Evolutionary conservation across 2,888 invertebrate species (phyloP), one percentile per base, ranked within the genome.

Genomic region (Chrysolina haemoptera): DNA sequence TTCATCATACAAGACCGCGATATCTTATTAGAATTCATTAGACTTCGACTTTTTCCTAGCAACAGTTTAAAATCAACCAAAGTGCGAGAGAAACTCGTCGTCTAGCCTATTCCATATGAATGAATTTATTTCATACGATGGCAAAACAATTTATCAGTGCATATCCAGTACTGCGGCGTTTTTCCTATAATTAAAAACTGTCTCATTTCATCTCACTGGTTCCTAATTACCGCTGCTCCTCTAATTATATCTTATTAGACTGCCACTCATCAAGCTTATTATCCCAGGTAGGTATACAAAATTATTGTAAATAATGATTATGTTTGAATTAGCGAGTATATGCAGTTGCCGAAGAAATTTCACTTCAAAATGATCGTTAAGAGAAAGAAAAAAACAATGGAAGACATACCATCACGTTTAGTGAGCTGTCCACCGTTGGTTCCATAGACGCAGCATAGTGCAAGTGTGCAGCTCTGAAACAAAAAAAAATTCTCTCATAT

Each of bases 351-450:
- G 64, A 65, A 70, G 55, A 20, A 53, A 70, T 72, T 62, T 71
- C 68, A 53, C 68, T 68, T 71, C 22, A 14, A 4, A 43, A n/a
- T 11, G 16, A 48, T 41, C 27, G 50, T 59, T 35, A 12, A 50
- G 22, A 63, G 41, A 27, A 65, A 53, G 40, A 40, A 70, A 68
- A n/a, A 68, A 48, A 76, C 20, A 73, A 76, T 67, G 63, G 55
- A 48, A 59, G 11, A 78, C 82, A 80, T 77, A 85, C 85, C 85
- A 62, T 85, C 85, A 75, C 85, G 83, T 78, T 83, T 85, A 73
- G 80, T 73, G 70, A 83, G 80, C 64, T 79, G 80, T 64, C 78
- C 79, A 35, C 78, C 81, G 18, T 74, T 62, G 59, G 82, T 78
- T 78, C 78, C 75, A 62, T 77, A 50, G 14, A 84, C 75, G 62